Evolutionary conservation across 2,797 vertebrate species (phyloP), one percentile per base, ranked within the genome.

Genomic region (Yasuhikotakia modesta): DNA sequence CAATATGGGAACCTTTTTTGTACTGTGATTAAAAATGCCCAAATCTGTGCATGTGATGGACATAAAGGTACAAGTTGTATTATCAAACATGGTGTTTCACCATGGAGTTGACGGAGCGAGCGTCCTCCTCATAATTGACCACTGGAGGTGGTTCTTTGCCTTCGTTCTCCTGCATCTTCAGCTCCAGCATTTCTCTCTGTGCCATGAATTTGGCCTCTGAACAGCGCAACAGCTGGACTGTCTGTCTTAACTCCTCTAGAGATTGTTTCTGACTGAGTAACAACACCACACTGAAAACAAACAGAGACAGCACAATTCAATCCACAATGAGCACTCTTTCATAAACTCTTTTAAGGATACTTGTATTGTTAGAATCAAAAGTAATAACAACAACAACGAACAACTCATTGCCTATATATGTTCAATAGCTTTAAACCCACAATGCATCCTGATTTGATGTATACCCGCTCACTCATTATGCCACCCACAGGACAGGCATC

Each of bases 191-290:
- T 35, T 95, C 93, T 81, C 96, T 98, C 86, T 99, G 97, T 35
- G 94, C 95, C 63, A 88, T 85, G 53, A 96, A 94, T 85, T 96
- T 95, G 53, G 94, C 92, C 85, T 98, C 95, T 0, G 95, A 94
- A 85, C 96, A 93, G 65, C 90, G 95, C 83, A 99, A 88, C 1
- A 96, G 94, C 81, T 98, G 96, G 82, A 98, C 93, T 0, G 94
- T 94, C 74, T 98, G 96, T 70, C 95, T 95, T 16, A 98, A 90
- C 85, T 98, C 97, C 70, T 97, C 95, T 32, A 99, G 91, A 0
- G 96, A 91, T 68, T 98, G 95, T 77, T 96, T 98, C 88, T 98
- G 96, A 86, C 94, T 95, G 75, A 99, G 91, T 70, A 98, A 87
- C 71, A 97, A 91, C 76, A 98, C 97, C 82, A 93, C 92, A 88